Evolutionary conservation across 2,113 vertebrate genomes (phyloP).

Genomic region (Engraulis encrasicolus): DNA sequence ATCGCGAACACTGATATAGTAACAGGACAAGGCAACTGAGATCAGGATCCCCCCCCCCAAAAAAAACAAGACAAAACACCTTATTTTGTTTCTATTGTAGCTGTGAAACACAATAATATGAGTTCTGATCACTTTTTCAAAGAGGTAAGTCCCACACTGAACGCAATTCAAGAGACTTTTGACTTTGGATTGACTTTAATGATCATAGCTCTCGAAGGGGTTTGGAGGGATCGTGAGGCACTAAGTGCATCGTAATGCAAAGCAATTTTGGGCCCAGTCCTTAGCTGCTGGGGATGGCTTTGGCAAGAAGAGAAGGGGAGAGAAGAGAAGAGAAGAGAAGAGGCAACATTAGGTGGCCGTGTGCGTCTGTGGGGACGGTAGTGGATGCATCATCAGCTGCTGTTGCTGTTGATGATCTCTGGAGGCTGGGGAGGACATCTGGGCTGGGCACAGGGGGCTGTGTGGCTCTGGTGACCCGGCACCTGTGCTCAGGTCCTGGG

Average conservation of each 20-base stretch:
- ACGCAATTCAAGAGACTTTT: background rate
- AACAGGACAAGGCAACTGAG: background rate
- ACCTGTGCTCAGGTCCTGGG: slow-evolving; percentile 58
- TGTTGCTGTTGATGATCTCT: slow-evolving; percentile 41
- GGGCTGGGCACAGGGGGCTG: slow-evolving; percentile 38
- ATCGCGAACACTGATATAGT: background rate
- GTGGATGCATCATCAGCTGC: slow-evolving; percentile 33
- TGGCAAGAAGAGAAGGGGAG: no score
- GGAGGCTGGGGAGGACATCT: slow-evolving; percentile 58
- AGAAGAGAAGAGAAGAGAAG: no score
- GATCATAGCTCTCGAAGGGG: background rate
- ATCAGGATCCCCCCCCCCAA: background rate
- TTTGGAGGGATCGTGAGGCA: slow-evolving; percentile 69
- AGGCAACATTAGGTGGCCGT: slow-evolving; percentile 68
- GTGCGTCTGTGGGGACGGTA: slow-evolving; percentile 60
- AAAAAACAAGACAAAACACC: background rate
- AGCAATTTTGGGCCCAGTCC: slow-evolving; percentile 65
- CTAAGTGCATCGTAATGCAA: slow-evolving; percentile 55
- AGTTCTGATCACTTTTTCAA: no score
- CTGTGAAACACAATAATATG: no score
- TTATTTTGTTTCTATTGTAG: background rate
- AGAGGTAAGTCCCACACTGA: no score
- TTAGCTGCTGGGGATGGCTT: slow-evolving; percentile 46
- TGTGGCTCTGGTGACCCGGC: slow-evolving; percentile 58
- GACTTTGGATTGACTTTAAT: background rate